Evolutionary conservation across 1,140 invertebrate species (phyloP).

Genomic region (Holcopasites calliopsidis): DNA sequence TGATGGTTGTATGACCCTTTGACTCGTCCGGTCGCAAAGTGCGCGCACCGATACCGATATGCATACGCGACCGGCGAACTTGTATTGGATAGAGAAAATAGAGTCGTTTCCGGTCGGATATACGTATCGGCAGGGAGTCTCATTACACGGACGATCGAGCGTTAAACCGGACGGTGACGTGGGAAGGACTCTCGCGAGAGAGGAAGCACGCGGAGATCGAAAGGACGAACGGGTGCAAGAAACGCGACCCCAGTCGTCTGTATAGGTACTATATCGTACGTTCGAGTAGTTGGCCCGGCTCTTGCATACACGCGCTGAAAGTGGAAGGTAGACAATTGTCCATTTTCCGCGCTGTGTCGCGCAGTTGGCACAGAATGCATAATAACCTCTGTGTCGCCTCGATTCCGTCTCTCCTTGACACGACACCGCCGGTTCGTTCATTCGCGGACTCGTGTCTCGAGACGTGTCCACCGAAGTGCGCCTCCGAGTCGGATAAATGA

Average conservation of each 20-base stretch:
- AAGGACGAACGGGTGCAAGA: neutral
- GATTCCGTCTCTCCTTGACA: constrained; percentile 12
- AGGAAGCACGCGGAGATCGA: neutral
- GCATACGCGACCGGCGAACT: constrained; percentile 51
- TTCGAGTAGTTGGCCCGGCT: neutral
- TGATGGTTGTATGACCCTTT: constrained; percentile 17
- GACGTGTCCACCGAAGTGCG: too few species aligned
- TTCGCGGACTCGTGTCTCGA: neutral
- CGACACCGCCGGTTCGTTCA: neutral
- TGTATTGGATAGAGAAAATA: constrained; percentile 52
- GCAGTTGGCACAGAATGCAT: too few species aligned
- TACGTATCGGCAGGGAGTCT: constrained; percentile 47
- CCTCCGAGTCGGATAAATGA: too few species aligned
- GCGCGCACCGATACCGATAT: constrained; percentile 54
- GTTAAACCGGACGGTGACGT: neutral
- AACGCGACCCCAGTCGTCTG: neutral
- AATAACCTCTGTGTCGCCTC: neutral
- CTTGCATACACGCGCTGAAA: neutral
- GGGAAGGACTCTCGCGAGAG: neutral
- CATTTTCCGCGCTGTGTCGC: constrained; percentile 8
- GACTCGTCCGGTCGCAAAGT: constrained; percentile 35
- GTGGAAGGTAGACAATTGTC: constrained; percentile 1
- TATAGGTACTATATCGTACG: too few species aligned
- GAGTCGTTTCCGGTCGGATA: constrained; percentile 50
- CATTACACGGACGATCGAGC: constrained; percentile 40